phyloP scores from a whole-genome alignment of 2,113 vertebrate species.

The Phylloscopus trochilus region DNA sequence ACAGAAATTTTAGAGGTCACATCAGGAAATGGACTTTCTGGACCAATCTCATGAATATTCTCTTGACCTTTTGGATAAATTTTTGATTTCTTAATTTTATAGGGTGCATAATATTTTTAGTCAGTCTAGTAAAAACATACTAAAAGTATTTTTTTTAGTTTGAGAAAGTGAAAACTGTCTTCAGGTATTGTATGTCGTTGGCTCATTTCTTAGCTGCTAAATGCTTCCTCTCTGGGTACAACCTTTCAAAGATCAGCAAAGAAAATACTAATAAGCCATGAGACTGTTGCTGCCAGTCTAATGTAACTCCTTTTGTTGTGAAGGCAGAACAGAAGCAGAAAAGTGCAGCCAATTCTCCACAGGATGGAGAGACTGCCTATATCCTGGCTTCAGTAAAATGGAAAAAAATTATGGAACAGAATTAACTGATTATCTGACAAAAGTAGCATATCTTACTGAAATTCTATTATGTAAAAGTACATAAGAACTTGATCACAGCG shows the following conservation, averaged over 20 bases:
- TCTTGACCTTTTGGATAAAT: not conserved
- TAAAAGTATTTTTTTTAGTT: not conserved
- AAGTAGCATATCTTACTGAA: not conserved
- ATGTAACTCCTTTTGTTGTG: conserved; percentile 21
- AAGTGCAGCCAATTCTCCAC: not conserved
- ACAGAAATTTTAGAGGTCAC: not conserved
- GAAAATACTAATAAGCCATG: conserved; percentile 14
- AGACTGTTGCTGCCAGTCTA: not conserved
- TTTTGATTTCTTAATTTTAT: not conserved
- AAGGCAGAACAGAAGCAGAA: conserved; percentile 12
- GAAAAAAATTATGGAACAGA: not conserved
- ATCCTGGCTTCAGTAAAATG: not conserved
- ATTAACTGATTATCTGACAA: not conserved
- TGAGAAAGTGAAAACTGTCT: not conserved
- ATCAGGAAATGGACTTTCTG: not conserved
- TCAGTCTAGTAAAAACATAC: not conserved
- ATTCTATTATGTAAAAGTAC: not conserved
- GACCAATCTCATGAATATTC: not conserved
- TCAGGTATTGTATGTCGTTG: not conserved
- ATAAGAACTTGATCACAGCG: not conserved
- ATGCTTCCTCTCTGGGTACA: not conserved
- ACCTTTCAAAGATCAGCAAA: conserved; percentile 5
- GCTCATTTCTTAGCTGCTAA: not conserved
- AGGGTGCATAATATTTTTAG: not conserved
- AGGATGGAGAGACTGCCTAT: not conserved